Conservation (phyloP, 2,888 invertebrate genomes). For the Colostygia pectinataria region DNA sequence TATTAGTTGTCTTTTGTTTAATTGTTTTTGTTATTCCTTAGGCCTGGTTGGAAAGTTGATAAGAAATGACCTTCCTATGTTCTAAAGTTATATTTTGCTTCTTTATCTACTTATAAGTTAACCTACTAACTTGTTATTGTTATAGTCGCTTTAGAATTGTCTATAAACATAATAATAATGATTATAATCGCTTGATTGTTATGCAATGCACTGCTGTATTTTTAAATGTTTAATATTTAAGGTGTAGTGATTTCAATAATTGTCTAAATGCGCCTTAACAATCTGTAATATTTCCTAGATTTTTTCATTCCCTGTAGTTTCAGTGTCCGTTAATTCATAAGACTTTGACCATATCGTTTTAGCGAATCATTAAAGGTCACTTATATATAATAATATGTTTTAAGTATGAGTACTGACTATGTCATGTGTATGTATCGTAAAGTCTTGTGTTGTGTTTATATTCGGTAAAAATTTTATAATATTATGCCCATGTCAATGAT, state of each 20-base stretch:
- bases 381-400: background rate
- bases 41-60: constrained; percentile 24
- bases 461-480: constrained; percentile 6
- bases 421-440: constrained; percentile 17
- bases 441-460: constrained; percentile 13
- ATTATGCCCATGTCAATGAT: background rate
- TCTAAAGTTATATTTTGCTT: constrained; percentile 25
- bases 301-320: constrained; percentile 52
- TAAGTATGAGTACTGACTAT: constrained; percentile 6
- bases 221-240: constrained; percentile 55
- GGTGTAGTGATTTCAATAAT: constrained; percentile 59
- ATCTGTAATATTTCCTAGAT: constrained; percentile 52
- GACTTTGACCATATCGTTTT: constrained; percentile 11
- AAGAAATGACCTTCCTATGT: constrained; percentile 22
- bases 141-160: constrained; percentile 39
- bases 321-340: constrained; percentile 31
- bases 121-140: constrained; percentile 31
- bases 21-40: constrained; percentile 19
- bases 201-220: constrained; percentile 63
- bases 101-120: constrained; percentile 30
- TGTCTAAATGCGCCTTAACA: constrained; percentile 69
- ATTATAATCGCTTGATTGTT: constrained; percentile 58
- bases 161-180: constrained; percentile 36
- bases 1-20: constrained; percentile 5
- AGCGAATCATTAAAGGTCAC: constrained; percentile 3